Base-by-base conservation (phyloP, 1,140 invertebrate genomes). In the Linepithema humile region DNA sequence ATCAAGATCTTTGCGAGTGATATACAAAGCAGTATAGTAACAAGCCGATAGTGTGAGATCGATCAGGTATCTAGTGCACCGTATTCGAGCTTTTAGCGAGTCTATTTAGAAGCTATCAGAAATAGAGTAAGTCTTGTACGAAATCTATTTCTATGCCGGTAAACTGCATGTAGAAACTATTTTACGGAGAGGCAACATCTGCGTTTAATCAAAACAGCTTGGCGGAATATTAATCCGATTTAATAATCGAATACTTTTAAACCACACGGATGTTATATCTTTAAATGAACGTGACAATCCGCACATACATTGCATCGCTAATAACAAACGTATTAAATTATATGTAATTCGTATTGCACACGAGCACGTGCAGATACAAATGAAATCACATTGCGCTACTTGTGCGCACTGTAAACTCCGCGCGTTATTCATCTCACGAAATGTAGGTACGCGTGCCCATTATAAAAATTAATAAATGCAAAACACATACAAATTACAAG, bases 381-480 rank as follows among this genome's bases (percentile, higher is more conserved):
- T 80, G 50, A 40, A 80, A 70, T 80, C 64, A 40, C 23, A 77
- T 65, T 38, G 29, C 43, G 12, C 40, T 15, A 23, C 15, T 50
- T 53, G 64, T 12, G 23, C 15, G 43, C 55, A 43, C 64, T 67
- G 45, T 50, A 53, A 83, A 84, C 45, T 48, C 23, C 23, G 20
- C n/a, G 55, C 15, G 59, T 45, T 38, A 64, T 82, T 85, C 38
- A 55, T 70, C 75, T 80, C 75, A 55, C 75, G 75, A 43, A 69
- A 69, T 53, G 75, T 53, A 40, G 48, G 20, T 55, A 26, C 48
- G 35, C 45, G 60, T 12, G 75, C 26, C 12, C 35, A 55, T 9
- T 35, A 17, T 80, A 80, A 70, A 70, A 80, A 80, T 80, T 80
- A 80, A 80, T 80, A 80, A 75, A 80, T 69, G 48, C 64, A 80